Base-by-base conservation (phyloP, 2,888 invertebrate genomes). In the Lithophane socia region DNA sequence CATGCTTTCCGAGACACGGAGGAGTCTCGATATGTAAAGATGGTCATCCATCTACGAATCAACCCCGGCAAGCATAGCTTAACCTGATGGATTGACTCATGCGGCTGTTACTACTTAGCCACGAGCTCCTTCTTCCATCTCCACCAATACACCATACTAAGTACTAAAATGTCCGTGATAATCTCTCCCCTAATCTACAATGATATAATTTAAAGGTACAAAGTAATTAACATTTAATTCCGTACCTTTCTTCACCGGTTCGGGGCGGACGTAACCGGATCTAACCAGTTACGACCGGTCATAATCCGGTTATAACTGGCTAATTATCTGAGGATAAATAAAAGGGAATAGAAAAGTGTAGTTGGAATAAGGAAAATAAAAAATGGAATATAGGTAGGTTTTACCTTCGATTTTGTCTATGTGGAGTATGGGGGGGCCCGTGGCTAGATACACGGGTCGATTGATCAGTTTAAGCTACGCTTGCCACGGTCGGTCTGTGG, bases 181-280 rank as follows among this genome's bases (percentile, higher is more conserved):
- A 83, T 83, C 63, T 18, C 29, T 9, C 12, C 52, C 52, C 70
- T 66, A 82, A 84, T 77, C 73, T 73, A 67, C 29, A 80, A 84
- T 73, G 58, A 80, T 61, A 70, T 73, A 71, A 79, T 58, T 72
- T 80, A 60, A 68, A 70, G 74, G 72, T 66, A 78, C 47, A 79
- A 47, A 68, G 84, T 82, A 80, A 87, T 82, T 86, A 80, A 82
- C 77, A 82, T 84, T 85, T 82, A 86, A 87, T 84, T 83, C 77
- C 80, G 73, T 52, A 69, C 84, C 86, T 76, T 77, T 79, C 77
- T 78, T 80, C 64, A 71, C 79, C 84, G 82, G 84, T 79, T 73
- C 47, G 68, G 52, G 29, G 58, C 74, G 81, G 83, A 72, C 72
- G 83, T 79, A 83, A 81, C 85, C 75, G 79, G 79, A 85, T 86